Percentiles rank a stretch among this genome's conserved stretches.
phyloP scores from a whole-genome alignment of 2,888 invertebrate species.

The Chrysolina haemoptera region DNA sequence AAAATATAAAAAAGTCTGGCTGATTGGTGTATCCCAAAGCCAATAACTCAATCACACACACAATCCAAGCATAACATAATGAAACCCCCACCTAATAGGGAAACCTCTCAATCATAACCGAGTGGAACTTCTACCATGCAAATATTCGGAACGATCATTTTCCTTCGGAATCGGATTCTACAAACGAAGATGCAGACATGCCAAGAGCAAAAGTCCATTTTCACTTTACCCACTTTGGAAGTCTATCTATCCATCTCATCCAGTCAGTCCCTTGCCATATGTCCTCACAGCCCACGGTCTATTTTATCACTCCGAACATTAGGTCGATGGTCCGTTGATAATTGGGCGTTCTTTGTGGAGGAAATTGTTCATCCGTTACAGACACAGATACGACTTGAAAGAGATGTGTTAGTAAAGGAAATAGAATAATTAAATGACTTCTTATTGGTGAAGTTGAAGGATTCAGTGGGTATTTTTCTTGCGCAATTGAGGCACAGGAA shows the following conservation, averaged over 20 bases:
- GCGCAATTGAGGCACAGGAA: too few relatives aligned
- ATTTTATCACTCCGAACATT: background rate
- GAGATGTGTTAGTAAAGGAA: background rate
- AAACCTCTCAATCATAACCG: too few relatives aligned
- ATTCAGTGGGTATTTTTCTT: too few relatives aligned
- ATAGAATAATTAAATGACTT: background rate
- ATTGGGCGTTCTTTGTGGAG: background rate
- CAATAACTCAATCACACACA: too few relatives aligned
- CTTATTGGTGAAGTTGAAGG: background rate
- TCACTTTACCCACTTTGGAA: background rate
- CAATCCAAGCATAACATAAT: background rate
- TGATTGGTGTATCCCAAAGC: too few relatives aligned
- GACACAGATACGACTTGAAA: background rate
- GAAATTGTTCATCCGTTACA: slow-evolving; percentile 9
- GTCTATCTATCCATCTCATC: background rate
- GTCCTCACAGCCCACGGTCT: background rate
- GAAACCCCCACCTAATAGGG: background rate
- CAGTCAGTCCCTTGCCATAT: slow-evolving; percentile 2
- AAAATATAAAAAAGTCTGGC: too few relatives aligned
- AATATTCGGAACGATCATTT: background rate
- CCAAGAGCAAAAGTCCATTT: background rate
- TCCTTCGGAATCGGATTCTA: background rate
- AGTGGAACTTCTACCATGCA: background rate
- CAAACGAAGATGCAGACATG: background rate
- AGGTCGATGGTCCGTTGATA: background rate